These are phyloP conservation scores for Pteropus alecto DNA, from an alignment of 2,113 vertebrate species.

Conservation along the genomic window DNA sequence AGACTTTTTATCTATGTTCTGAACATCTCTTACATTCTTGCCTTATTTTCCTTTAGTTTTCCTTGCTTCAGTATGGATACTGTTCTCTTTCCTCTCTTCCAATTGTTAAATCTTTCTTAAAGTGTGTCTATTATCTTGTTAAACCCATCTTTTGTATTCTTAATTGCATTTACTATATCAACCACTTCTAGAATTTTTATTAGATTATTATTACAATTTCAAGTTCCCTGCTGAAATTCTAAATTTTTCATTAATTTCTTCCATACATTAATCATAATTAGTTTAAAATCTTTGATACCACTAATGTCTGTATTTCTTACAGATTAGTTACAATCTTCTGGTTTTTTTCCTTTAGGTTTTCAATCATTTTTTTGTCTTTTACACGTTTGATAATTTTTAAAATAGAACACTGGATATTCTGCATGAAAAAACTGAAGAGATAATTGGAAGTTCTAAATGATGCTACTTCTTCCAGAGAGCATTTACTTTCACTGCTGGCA, in stretches of 20 bases:
- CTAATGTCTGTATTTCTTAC: background rate
- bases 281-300: background rate
- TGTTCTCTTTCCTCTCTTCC: background rate
- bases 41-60: background rate
- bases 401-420: background rate
- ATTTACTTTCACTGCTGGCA: background rate
- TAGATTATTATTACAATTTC: background rate
- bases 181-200: background rate
- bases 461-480: background rate
- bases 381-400: background rate
- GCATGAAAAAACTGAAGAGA: background rate
- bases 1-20: background rate
- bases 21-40: background rate
- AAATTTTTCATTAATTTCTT: background rate
- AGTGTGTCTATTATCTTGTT: background rate
- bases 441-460: background rate
- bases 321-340: background rate
- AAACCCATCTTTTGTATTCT: background rate
- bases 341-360: background rate
- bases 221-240: background rate
- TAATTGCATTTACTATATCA: background rate
- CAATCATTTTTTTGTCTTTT: background rate
- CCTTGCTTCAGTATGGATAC: background rate
- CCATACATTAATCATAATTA: background rate
- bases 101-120: background rate